These are phyloP conservation scores for Carassius carassius DNA, from an alignment of 2,113 vertebrate genomes.

Conservation along the genomic window DNA sequence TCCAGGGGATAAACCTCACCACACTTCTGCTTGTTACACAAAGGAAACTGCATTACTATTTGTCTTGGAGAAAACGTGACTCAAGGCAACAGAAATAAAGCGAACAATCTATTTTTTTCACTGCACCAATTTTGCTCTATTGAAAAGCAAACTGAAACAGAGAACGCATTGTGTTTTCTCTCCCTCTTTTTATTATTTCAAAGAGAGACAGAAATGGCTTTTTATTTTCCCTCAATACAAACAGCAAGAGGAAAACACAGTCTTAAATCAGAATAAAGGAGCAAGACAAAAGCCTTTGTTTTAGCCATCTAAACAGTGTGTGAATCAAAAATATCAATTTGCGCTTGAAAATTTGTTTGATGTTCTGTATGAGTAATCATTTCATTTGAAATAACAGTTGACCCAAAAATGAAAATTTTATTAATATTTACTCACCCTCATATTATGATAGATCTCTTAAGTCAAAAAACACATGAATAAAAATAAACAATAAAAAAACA, in stretches of 20 bases:
- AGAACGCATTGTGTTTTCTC: slow-evolving; percentile 9
- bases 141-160: slow-evolving; percentile 33
- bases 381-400: background rate
- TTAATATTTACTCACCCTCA: background rate
- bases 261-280: slow-evolving; percentile 12
- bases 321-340: background rate
- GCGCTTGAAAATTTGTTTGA: background rate
- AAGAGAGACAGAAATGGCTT: slow-evolving; percentile 38
- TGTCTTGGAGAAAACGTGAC: slow-evolving; percentile 28
- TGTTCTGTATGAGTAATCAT: too few relatives aligned
- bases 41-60: slow-evolving; percentile 29
- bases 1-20: slow-evolving; percentile 46
- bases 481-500: too few relatives aligned
- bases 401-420: background rate
- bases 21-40: slow-evolving; percentile 45
- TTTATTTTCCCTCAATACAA: background rate
- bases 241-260: slow-evolving; percentile 1
- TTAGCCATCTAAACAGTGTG: background rate
- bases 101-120: slow-evolving; percentile 28
- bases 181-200: slow-evolving; percentile 2
- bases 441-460: too few relatives aligned
- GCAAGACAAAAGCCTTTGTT: background rate
- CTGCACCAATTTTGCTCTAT: slow-evolving; percentile 16
- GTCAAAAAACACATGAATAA: too few relatives aligned
- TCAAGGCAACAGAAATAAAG: slow-evolving; percentile 31